Percentiles rank a stretch among this genome's conserved stretches.
Conservation (phyloP, 1,140 invertebrate genomes). For the Drosophila sproati region DNA sequence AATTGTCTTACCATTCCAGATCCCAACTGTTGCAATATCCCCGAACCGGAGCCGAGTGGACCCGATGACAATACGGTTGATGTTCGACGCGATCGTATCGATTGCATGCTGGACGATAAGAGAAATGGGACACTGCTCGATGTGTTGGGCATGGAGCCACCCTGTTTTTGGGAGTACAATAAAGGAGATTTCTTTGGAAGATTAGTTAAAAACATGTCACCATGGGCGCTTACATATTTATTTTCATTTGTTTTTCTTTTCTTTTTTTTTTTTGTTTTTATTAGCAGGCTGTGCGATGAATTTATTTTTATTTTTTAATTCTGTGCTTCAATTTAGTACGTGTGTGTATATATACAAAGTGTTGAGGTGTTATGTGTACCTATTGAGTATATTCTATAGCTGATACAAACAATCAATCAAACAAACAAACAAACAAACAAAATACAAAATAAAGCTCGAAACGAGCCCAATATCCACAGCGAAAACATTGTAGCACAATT, state of each 20-base stretch:
- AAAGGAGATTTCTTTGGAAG: conserved; percentile 85
- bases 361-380: conserved; percentile 35
- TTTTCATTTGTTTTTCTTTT: conserved; percentile 1
- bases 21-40: conserved; percentile 92
- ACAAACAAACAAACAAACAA: conserved; percentile 47
- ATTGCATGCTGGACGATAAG: conserved; percentile 92
- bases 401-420: conserved; percentile 31
- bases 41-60: conserved; percentile 87
- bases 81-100: conserved; percentile 91
- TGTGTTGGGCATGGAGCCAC: conserved; percentile 94
- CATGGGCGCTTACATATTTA: conserved; percentile 22
- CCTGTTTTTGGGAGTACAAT: conserved; percentile 87
- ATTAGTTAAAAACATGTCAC: conserved; percentile 73
- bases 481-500: conserved; percentile 25
- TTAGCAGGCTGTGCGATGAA: background rate
- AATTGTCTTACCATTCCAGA: conserved; percentile 94
- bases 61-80: conserved; percentile 87
- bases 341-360: conserved; percentile 50
- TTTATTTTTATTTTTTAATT: conserved; percentile 1
- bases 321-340: conserved; percentile 40
- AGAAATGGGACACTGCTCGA: conserved; percentile 94
- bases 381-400: conserved; percentile 36
- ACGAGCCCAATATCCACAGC: conserved; percentile 27
- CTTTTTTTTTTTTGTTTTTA: background rate
- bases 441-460: conserved; percentile 23